These are phyloP conservation scores for Sipha maydis DNA, from an alignment of 2,888 invertebrate genomes.

Conservation along the genomic window DNA sequence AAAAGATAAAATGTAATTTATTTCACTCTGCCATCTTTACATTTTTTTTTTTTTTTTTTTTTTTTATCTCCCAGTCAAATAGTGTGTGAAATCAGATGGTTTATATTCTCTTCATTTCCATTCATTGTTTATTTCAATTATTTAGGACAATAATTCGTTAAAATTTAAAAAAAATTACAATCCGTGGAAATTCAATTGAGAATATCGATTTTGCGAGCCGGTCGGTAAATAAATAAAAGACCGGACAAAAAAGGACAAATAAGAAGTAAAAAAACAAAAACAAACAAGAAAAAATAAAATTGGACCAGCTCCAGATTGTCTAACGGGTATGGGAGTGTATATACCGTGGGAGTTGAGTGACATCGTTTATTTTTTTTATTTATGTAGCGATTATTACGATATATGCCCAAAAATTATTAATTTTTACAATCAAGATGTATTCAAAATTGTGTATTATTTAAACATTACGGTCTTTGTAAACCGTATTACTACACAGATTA, in stretches of 20 bases:
- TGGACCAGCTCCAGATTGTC: slow-evolving; percentile 20
- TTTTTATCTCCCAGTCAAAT: slow-evolving; percentile 11
- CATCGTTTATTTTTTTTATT: background rate
- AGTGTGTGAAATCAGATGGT: slow-evolving; percentile 30
- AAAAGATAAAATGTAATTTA: slow-evolving; percentile 45
- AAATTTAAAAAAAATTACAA: slow-evolving; percentile 13
- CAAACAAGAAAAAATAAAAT: background rate
- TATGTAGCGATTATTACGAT: background rate
- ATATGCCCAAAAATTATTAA: background rate
- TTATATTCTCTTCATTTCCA: slow-evolving; percentile 18
- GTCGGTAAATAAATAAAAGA: background rate
- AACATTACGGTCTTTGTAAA: too few relatives aligned
- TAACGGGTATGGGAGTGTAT: background rate
- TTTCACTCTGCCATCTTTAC: background rate
- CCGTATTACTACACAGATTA: too few relatives aligned
- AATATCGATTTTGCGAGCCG: background rate
- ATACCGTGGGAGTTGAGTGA: background rate
- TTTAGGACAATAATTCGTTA: slow-evolving; percentile 15
- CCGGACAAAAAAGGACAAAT: background rate
- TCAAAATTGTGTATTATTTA: too few relatives aligned
- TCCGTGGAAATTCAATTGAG: background rate
- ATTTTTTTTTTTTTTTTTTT: too few relatives aligned
- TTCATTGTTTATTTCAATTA: slow-evolving; percentile 1
- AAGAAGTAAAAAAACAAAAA: background rate
- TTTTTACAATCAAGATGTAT: too few relatives aligned